Evolutionary conservation across 2,888 invertebrate species (phyloP).

Genomic region (Lumbricus terrestris): DNA sequence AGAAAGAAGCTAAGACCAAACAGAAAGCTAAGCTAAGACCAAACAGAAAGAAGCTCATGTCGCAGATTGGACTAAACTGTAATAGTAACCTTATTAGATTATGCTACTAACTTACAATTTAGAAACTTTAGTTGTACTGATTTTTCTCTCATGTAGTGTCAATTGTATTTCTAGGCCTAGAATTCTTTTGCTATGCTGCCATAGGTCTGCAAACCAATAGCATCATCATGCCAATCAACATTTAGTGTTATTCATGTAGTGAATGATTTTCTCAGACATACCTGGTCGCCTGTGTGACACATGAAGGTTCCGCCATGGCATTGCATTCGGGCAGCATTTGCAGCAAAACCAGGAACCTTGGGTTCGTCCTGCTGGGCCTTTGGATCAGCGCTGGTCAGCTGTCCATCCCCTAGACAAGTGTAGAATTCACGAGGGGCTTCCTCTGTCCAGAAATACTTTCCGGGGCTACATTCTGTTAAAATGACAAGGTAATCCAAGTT

Average conservation of each 20-base stretch:
- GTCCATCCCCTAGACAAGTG: constrained; percentile 25
- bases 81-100: too few relatives aligned
- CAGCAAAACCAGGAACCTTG: neutral
- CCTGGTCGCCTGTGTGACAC: constrained; percentile 14
- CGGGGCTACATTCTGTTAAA: constrained; percentile 27
- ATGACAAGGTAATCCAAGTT: neutral
- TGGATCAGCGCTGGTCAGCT: neutral
- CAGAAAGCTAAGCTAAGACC: too few relatives aligned
- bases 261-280: neutral
- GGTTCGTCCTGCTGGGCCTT: neutral
- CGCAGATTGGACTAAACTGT: too few relatives aligned
- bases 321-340: constrained; percentile 4
- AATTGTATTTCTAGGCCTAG: too few relatives aligned
- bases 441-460: constrained; percentile 33
- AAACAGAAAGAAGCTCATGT: too few relatives aligned
- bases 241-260: neutral
- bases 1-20: too few relatives aligned
- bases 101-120: too few relatives aligned
- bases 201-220: neutral
- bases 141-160: too few relatives aligned
- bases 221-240: neutral
- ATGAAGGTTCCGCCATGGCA: constrained; percentile 14
- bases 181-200: neutral
- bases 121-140: too few relatives aligned
- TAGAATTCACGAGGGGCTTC: constrained; percentile 24